Percentiles rank a stretch among this genome's conserved stretches.
phyloP scores from a whole-genome alignment of 2,888 invertebrate genomes.

The Andrena flavipes region DNA sequence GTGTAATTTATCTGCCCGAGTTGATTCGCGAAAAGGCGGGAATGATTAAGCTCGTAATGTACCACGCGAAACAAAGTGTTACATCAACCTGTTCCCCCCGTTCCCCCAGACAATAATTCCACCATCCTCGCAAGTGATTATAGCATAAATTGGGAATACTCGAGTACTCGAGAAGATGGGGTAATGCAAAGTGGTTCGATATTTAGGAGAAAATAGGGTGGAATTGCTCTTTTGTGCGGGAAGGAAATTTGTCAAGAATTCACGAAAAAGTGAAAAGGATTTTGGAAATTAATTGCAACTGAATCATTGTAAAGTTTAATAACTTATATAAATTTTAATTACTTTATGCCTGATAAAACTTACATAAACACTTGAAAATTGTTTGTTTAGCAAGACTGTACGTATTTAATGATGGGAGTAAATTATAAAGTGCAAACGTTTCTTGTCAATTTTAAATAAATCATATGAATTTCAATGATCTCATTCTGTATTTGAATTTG shows the following conservation, averaged over 20 bases:
- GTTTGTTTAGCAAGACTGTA: too few species aligned
- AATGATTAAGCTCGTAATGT: slow-evolving; percentile 62
- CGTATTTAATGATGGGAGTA: too few species aligned
- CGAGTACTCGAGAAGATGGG: neutral
- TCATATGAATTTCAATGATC: too few species aligned
- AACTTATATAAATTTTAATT: too few species aligned
- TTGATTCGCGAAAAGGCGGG: slow-evolving; percentile 41
- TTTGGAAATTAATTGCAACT: too few species aligned
- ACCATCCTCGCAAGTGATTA: slow-evolving; percentile 27
- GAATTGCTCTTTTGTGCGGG: neutral
- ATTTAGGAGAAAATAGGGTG: neutral
- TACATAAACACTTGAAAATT: too few species aligned
- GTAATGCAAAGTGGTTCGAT: neutral
- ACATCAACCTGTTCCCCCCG: slow-evolving; percentile 16
- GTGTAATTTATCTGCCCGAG: slow-evolving; percentile 63
- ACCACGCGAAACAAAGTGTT: slow-evolving; percentile 23
- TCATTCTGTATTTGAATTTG: too few species aligned
- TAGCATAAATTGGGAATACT: neutral
- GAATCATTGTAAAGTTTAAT: too few species aligned
- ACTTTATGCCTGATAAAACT: too few species aligned
- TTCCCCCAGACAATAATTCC: slow-evolving; percentile 16
- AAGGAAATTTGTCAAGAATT: neutral
- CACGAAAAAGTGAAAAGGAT: too few species aligned
- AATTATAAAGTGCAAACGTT: too few species aligned
- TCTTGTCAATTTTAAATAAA: too few species aligned